These are phyloP conservation scores for Lasioglossum villosulum DNA, from an alignment of 2,888 invertebrate species.

Conservation along the genomic window DNA sequence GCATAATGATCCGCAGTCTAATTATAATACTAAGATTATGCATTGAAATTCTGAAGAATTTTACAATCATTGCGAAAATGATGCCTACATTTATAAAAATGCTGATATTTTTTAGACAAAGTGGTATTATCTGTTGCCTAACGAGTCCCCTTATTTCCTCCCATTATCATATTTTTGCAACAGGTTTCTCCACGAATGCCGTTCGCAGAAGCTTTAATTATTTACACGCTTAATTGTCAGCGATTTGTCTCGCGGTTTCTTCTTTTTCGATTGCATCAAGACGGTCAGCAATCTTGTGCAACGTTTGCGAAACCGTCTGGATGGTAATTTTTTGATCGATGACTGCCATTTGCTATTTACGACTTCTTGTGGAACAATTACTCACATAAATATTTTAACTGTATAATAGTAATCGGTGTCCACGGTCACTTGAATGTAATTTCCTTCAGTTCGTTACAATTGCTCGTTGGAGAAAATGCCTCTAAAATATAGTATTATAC, in stretches of 20 bases:
- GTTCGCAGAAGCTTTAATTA: conserved; percentile 24
- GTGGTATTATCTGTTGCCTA: conserved; percentile 3
- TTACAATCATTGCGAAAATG: not conserved
- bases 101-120: not conserved
- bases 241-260: conserved; percentile 34
- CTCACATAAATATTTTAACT: not conserved
- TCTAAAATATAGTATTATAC: not conserved
- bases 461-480: not conserved
- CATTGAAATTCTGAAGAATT: not conserved
- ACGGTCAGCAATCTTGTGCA: not conserved
- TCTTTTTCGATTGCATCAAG: conserved; percentile 17
- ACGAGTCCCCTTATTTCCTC: conserved; percentile 21
- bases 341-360: conserved; percentile 16
- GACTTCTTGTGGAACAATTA: not conserved
- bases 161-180: conserved; percentile 10
- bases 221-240: conserved; percentile 31
- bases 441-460: not conserved
- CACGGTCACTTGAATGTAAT: not conserved
- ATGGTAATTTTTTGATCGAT: conserved; percentile 14
- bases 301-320: conserved; percentile 35
- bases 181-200: conserved; percentile 14
- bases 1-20: too few relatives aligned
- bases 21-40: too few relatives aligned
- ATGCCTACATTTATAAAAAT: conserved; percentile 2
- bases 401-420: not conserved